A percentile compares a stretch with the other conserved stretches of the same genome.
Evolutionary conservation across 2,888 invertebrate genomes (phyloP).

Genomic region (Alitta virens): DNA sequence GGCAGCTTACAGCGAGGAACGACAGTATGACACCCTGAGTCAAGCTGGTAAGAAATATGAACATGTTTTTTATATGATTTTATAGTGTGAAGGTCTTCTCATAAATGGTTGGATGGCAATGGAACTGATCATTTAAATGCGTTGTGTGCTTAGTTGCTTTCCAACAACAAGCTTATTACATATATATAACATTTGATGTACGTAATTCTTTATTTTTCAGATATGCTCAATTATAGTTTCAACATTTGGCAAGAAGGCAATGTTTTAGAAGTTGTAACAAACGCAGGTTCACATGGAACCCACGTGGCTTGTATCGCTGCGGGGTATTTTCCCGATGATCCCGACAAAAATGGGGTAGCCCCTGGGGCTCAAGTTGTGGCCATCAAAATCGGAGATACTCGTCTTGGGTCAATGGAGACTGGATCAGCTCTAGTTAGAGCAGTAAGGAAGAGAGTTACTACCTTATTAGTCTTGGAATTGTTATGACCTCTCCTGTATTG

Average conservation of each 20-base stretch:
- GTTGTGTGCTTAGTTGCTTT: too few species aligned
- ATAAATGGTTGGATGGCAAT: too few species aligned
- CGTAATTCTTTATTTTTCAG: constrained; percentile 49
- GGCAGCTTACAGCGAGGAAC: constrained; percentile 77
- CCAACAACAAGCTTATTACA: too few species aligned
- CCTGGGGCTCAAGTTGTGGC: constrained; percentile 94
- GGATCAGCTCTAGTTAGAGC: constrained; percentile 89
- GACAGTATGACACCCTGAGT: constrained; percentile 75
- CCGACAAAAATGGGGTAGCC: constrained; percentile 89
- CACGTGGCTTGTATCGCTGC: constrained; percentile 97
- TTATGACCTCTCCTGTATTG: too few species aligned
- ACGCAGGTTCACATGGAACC: constrained; percentile 94
- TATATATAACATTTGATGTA: too few species aligned
- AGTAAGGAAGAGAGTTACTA: constrained; percentile 67
- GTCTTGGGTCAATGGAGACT: constrained; percentile 94
- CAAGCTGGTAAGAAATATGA: constrained; percentile 55
- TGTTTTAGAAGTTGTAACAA: constrained; percentile 85
- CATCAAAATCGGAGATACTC: constrained; percentile 85
- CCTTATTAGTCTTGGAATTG: too few species aligned
- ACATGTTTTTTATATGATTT: too few species aligned
- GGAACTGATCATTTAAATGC: too few species aligned
- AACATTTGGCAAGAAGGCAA: constrained; percentile 91
- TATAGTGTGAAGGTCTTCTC: too few species aligned
- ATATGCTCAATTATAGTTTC: constrained; percentile 75
- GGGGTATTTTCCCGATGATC: constrained; percentile 80